Percentiles rank a stretch among this genome's conserved stretches.
These are phyloP conservation scores for Nomada fucata DNA, from an alignment of 2,888 invertebrate genomes.

Conservation along the genomic window DNA sequence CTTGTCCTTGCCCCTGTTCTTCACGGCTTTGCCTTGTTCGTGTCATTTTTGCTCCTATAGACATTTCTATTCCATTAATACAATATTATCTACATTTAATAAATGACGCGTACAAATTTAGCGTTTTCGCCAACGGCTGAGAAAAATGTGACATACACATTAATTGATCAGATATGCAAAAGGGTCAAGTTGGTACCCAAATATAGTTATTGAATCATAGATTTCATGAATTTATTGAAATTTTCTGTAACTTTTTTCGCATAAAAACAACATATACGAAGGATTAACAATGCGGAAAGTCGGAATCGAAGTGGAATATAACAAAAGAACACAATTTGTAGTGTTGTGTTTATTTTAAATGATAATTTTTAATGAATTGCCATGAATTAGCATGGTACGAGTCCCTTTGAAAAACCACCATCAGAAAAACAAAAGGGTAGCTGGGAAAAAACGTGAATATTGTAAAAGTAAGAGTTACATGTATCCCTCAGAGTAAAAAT, in stretches of 20 bases:
- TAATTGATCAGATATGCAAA: no score
- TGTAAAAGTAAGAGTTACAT: slow-evolving; percentile 13
- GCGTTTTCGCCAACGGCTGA: no score
- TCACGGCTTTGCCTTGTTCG: background rate
- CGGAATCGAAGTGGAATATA: background rate
- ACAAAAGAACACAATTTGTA: background rate
- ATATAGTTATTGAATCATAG: background rate
- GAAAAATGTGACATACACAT: no score
- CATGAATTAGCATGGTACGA: background rate
- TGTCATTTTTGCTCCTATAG: background rate
- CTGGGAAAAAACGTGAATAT: background rate
- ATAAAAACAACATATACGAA: background rate
- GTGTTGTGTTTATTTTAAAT: slow-evolving; percentile 4
- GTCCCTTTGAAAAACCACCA: slow-evolving; percentile 45
- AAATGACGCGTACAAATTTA: background rate
- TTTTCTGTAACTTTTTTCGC: background rate
- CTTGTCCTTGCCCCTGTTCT: background rate
- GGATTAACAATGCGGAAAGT: background rate
- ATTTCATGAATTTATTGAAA: background rate
- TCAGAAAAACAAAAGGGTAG: background rate
- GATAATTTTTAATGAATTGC: background rate
- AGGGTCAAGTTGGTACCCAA: background rate
- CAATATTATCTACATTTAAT: background rate
- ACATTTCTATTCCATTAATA: background rate
- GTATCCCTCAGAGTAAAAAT: background rate